These are phyloP conservation scores for Excalfactoria chinensis DNA, from an alignment of 2,113 vertebrate species.

Conservation along the genomic window DNA sequence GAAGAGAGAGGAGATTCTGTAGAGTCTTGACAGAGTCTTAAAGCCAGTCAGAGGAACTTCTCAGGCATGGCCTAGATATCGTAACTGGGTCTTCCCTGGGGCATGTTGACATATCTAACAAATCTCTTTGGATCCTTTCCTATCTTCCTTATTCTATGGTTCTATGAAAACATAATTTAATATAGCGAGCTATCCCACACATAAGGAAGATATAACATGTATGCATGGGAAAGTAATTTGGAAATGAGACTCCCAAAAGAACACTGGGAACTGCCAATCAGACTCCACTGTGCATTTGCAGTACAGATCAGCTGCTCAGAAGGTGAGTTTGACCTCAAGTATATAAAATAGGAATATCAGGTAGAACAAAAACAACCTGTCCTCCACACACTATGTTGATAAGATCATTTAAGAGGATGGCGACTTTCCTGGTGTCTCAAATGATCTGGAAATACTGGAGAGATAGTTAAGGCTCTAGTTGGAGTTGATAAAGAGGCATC, in stretches of 20 bases:
- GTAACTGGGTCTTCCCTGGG: background rate
- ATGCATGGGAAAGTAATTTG: background rate
- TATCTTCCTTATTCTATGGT: background rate
- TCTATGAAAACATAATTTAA: background rate
- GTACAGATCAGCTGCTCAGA: background rate
- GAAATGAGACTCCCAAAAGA: background rate
- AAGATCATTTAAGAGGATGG: background rate
- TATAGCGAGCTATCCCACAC: background rate
- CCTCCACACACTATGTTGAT: background rate
- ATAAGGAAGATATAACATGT: slow-evolving; percentile 13
- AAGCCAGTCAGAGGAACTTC: background rate
- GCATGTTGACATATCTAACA: background rate
- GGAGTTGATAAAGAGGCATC: background rate
- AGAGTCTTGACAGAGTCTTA: background rate
- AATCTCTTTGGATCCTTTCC: slow-evolving; percentile 9
- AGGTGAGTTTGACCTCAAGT: background rate
- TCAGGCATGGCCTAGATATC: background rate
- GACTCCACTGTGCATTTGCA: background rate
- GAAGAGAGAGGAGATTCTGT: background rate
- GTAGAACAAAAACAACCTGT: background rate
- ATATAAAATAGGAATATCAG: background rate
- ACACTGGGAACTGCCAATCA: background rate
- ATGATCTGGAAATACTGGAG: background rate
- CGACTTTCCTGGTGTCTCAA: background rate
- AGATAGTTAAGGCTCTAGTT: background rate